Conservation (phyloP, 2,888 invertebrate species). For the Heteromyza rotundicornis region DNA sequence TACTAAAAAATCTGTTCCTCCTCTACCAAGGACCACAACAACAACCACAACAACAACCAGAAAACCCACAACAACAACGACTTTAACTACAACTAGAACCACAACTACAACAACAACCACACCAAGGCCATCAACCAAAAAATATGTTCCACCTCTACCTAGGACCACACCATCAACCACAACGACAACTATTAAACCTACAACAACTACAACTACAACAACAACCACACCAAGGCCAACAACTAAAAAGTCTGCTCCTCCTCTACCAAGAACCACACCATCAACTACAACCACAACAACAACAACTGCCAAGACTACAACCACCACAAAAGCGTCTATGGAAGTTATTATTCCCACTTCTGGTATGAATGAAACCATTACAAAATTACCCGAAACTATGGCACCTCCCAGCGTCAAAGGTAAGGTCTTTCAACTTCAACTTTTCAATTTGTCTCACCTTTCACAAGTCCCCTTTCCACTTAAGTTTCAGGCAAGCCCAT, state of each 20-base stretch:
- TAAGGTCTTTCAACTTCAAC: too few species aligned
- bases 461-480: too few species aligned
- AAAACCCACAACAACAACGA: constrained; percentile 10
- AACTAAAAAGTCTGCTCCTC: neutral
- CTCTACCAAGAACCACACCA: neutral
- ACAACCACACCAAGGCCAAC: constrained; percentile 17
- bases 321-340: too few species aligned
- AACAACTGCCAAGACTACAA: too few species aligned
- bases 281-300: constrained; percentile 3
- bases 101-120: constrained; percentile 7
- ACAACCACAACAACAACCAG: constrained; percentile 15
- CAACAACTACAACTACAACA: neutral
- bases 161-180: neutral
- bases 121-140: constrained; percentile 7
- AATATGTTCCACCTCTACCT: neutral
- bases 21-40: constrained; percentile 16
- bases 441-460: neutral
- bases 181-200: constrained; percentile 8
- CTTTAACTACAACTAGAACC: constrained; percentile 16
- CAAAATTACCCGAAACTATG: too few species aligned
- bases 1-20: constrained; percentile 11
- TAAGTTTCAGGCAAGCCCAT: neutral
- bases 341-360: too few species aligned
- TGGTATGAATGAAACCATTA: too few species aligned
- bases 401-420: too few species aligned